Conservation (phyloP, 2,113 vertebrate species). For the Pholis gunnellus region DNA sequence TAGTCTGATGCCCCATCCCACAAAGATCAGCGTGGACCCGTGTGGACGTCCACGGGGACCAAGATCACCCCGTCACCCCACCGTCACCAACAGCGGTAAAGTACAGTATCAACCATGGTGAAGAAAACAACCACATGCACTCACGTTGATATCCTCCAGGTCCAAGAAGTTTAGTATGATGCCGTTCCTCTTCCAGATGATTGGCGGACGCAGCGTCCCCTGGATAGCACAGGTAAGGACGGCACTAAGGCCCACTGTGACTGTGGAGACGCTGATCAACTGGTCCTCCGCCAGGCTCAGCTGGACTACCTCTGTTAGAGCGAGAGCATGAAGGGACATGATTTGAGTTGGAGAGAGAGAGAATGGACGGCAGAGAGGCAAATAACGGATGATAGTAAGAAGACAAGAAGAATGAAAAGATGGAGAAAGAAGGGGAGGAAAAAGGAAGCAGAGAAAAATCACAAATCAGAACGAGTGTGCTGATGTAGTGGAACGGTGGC, state of each 20-base stretch:
- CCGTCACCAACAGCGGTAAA: not conserved
- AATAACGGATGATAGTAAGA: not conserved
- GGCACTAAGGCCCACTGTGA: slow-evolving; percentile 93
- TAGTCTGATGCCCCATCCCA: not conserved
- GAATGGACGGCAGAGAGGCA: not conserved
- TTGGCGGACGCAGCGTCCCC: slow-evolving; percentile 90
- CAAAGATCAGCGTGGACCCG: not conserved
- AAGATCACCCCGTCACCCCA: no score
- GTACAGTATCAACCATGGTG: not conserved
- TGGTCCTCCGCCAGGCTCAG: slow-evolving; percentile 90
- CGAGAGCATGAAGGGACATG: slow-evolving; percentile 4
- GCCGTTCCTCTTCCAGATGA: slow-evolving; percentile 95
- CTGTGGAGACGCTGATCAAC: slow-evolving; percentile 86
- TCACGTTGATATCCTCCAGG: slow-evolving; percentile 95
- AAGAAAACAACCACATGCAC: slow-evolving; percentile 23
- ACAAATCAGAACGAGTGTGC: slow-evolving; percentile 46
- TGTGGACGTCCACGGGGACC: not conserved
- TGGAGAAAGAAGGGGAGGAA: not conserved
- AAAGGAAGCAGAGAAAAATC: slow-evolving; percentile 13
- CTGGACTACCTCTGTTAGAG: slow-evolving; percentile 89
- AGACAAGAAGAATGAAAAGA: slow-evolving; percentile 8
- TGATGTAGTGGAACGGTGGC: slow-evolving; percentile 52
- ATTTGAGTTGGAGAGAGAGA: not conserved
- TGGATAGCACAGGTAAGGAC: slow-evolving; percentile 91
- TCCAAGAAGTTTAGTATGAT: slow-evolving; percentile 92